Conservation (phyloP, 1,140 invertebrate species). For the Reticulitermes speratus region DNA sequence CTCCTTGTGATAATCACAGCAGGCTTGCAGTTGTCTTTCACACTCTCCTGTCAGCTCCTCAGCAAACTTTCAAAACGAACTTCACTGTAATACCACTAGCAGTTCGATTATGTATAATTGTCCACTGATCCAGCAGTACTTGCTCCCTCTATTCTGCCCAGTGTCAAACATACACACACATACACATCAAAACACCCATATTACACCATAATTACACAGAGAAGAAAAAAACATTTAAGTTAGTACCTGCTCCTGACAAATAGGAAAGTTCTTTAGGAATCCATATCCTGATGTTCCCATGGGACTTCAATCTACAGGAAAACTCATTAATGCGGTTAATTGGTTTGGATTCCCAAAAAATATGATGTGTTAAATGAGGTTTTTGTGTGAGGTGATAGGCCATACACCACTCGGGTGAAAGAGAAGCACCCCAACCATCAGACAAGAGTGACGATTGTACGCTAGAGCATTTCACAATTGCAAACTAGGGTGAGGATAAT, state of each 20-base stretch:
- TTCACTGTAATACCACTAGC: not conserved
- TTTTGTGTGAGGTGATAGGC: not conserved
- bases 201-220: not conserved
- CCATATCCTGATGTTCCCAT: not conserved
- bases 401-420: not conserved
- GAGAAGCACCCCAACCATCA: not conserved
- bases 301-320: not conserved
- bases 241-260: not conserved
- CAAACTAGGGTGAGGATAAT: constrained; percentile 39
- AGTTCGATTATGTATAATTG: not conserved
- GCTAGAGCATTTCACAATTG: constrained; percentile 31
- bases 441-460: not conserved
- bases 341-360: not conserved
- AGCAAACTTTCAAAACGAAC: not conserved
- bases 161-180: not conserved
- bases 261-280: not conserved
- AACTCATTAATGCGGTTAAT: not conserved
- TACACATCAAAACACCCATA: not conserved
- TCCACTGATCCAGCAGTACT: not conserved
- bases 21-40: not conserved
- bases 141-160: not conserved
- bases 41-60: not conserved
- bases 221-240: not conserved
- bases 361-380: not conserved
- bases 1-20: not conserved